Evolutionary conservation across 64 coral and sea anemone species (phyloP).

Genomic region (Cladopsammia gracilis): DNA sequence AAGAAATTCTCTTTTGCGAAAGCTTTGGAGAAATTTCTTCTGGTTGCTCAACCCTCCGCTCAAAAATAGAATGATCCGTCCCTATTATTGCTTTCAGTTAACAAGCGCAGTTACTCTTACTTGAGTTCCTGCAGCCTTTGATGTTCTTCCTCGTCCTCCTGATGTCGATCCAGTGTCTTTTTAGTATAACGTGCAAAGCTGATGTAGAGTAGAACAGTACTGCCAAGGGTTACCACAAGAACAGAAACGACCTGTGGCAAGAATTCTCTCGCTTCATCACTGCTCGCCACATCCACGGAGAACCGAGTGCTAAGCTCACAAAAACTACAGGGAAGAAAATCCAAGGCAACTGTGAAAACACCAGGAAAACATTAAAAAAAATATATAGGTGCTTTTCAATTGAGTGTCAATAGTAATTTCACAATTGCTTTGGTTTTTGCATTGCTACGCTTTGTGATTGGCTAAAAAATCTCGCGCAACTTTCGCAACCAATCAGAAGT

Average conservation of each 20-base stretch:
- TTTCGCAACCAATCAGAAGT: too few relatives aligned
- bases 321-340: conserved; percentile 60
- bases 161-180: conserved; percentile 73
- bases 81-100: background rate
- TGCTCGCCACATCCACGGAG: conserved; percentile 56
- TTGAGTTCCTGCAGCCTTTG: conserved; percentile 86
- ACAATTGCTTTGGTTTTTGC: too few relatives aligned
- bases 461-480: too few relatives aligned
- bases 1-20: too few relatives aligned
- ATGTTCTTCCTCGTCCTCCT: conserved; percentile 61
- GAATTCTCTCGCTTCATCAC: conserved; percentile 22
- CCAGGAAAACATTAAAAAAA: background rate
- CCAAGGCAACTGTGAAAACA: background rate
- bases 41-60: too few relatives aligned
- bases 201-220: conserved; percentile 54
- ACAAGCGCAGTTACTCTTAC: conserved; percentile 4
- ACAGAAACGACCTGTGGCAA: conserved; percentile 60
- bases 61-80: too few relatives aligned
- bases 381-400: too few relatives aligned
- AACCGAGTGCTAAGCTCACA: conserved; percentile 82
- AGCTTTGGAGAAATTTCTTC: too few relatives aligned
- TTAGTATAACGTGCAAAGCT: conserved; percentile 80
- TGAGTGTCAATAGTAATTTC: too few relatives aligned
- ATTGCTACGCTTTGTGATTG: too few relatives aligned
- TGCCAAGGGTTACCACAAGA: conserved; percentile 51